These are phyloP conservation scores for Synanthedon vespiformis DNA, from an alignment of 2,888 invertebrate species.

Conservation along the genomic window DNA sequence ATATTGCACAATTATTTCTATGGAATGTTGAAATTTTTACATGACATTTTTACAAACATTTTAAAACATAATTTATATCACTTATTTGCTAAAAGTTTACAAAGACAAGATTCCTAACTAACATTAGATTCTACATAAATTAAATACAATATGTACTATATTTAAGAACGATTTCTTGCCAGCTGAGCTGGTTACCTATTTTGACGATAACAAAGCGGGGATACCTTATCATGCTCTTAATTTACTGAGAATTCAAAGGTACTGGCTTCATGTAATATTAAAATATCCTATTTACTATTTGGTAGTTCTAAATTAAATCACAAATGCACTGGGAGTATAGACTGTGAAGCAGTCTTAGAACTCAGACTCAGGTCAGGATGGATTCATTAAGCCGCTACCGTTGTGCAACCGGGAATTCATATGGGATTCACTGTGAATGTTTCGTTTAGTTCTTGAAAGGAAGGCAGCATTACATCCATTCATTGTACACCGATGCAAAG, in stretches of 20 bases:
- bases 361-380: slow-evolving; percentile 38
- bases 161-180: background rate
- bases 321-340: slow-evolving; percentile 48
- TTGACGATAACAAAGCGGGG: background rate
- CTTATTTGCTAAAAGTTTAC: background rate
- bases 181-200: background rate
- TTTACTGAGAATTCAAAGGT: slow-evolving; percentile 28
- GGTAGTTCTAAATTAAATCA: slow-evolving; percentile 54
- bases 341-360: slow-evolving; percentile 10
- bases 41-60: background rate
- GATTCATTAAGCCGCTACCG: slow-evolving; percentile 31
- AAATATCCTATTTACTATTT: slow-evolving; percentile 26
- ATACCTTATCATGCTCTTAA: background rate
- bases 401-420: slow-evolving; percentile 58
- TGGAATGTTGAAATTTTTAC: slow-evolving; percentile 41
- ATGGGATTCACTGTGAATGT: slow-evolving; percentile 80
- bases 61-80: background rate
- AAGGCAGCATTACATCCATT: slow-evolving; percentile 83
- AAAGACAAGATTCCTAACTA: background rate
- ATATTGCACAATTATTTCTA: slow-evolving; percentile 58
- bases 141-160: background rate
- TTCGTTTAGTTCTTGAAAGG: slow-evolving; percentile 81
- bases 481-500: slow-evolving; percentile 81
- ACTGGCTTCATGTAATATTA: slow-evolving; percentile 24
- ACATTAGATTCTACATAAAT: background rate